These are phyloP conservation scores for Arrhamphus sclerolepis DNA, from an alignment of 2,797 vertebrate species.

Conservation along the genomic window DNA sequence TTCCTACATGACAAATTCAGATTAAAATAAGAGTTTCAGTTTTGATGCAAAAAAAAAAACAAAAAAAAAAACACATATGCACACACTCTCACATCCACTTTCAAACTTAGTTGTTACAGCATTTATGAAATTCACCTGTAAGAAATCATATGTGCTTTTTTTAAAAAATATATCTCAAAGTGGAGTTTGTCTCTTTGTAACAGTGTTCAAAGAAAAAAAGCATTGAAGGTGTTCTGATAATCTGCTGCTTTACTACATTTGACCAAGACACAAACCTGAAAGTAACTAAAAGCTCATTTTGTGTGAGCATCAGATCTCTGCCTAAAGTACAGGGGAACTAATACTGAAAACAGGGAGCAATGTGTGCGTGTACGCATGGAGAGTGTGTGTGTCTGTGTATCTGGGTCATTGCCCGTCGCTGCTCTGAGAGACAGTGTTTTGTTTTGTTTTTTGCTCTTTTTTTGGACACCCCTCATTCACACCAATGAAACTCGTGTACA, in stretches of 20 bases:
- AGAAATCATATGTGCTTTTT: not conserved
- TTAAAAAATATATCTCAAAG: too few relatives aligned
- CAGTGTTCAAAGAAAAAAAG: not conserved
- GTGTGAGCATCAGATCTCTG: slow-evolving; percentile 11
- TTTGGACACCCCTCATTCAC: slow-evolving; percentile 19
- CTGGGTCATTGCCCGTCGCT: slow-evolving; percentile 49
- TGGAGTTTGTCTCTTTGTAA: not conserved
- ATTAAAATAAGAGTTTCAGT: slow-evolving; percentile 45
- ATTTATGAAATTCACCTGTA: too few relatives aligned
- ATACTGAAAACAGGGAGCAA: slow-evolving; percentile 34
- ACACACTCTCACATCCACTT: slow-evolving; percentile 62
- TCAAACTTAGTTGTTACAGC: slow-evolving; percentile 18
- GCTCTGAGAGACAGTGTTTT: slow-evolving; percentile 7
- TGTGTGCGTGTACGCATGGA: slow-evolving; percentile 36
- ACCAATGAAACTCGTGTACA: slow-evolving; percentile 20
- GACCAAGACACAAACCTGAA: too few relatives aligned
- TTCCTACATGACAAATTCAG: slow-evolving; percentile 31
- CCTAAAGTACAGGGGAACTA: not conserved
- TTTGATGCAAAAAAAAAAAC: slow-evolving; percentile 32
- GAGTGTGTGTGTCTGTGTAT: slow-evolving; percentile 37
- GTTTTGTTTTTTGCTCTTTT: slow-evolving; percentile 13
- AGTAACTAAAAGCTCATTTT: too few relatives aligned
- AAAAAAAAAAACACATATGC: slow-evolving; percentile 11
- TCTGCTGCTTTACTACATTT: too few relatives aligned
- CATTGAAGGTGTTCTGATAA: not conserved